These are phyloP conservation scores for Macaria liturata DNA, from an alignment of 2,888 invertebrate species.

Conservation along the genomic window DNA sequence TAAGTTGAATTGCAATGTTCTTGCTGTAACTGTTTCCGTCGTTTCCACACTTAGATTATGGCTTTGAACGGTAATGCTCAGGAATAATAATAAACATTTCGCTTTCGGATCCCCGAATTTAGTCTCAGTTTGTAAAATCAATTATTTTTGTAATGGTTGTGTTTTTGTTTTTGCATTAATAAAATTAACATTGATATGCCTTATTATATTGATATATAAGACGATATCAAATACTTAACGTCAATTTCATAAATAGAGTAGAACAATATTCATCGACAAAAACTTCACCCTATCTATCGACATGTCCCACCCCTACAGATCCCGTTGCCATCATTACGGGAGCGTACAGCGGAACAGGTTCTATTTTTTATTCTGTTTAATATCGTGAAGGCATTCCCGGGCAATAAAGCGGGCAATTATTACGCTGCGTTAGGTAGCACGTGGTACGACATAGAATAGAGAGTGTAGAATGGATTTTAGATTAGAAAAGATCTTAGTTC, in stretches of 20 bases:
- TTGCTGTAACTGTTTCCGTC: slow-evolving; percentile 33
- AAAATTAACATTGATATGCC: no score
- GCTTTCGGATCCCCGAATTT: slow-evolving; percentile 5
- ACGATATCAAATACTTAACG: no score
- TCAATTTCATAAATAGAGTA: no score
- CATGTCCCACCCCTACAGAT: slow-evolving; percentile 29
- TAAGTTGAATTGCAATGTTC: slow-evolving; percentile 25
- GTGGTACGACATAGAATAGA: slow-evolving; percentile 28
- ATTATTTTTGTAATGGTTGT: no score
- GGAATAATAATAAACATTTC: slow-evolving; percentile 19
- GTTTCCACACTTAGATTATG: slow-evolving; percentile 31
- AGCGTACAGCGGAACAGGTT: slow-evolving; percentile 71
- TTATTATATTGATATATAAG: no score
- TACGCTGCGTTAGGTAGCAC: slow-evolving; percentile 46
- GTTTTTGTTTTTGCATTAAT: no score
- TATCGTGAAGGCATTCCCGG: slow-evolving; percentile 64
- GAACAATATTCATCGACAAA: slow-evolving; percentile 7
- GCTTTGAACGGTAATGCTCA: slow-evolving; percentile 30
- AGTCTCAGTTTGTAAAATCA: neutral
- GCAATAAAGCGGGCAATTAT: slow-evolving; percentile 50
- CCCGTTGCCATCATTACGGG: slow-evolving; percentile 66
- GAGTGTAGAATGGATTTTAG: slow-evolving; percentile 21
- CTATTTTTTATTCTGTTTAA: slow-evolving; percentile 70
- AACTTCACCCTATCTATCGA: neutral
- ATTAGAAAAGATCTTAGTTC: no score